Conservation (phyloP, 2,797 vertebrate species). For the Myotis planiceps region DNA sequence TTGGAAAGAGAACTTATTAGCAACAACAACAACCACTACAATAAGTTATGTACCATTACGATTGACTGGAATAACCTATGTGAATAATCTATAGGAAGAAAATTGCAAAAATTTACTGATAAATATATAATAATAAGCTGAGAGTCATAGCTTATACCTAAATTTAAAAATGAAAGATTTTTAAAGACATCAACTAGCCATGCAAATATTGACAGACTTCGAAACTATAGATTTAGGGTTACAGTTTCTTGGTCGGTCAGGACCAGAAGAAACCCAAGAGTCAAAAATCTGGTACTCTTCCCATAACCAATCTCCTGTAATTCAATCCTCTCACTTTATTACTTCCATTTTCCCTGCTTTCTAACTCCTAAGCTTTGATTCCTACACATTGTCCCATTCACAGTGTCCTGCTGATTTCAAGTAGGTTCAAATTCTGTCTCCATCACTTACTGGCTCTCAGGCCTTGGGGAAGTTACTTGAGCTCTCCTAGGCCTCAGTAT, state of each 20-base stretch:
- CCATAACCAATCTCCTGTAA: neutral
- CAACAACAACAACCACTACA: neutral
- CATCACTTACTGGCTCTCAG: neutral
- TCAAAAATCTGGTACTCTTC: neutral
- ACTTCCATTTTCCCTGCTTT: neutral
- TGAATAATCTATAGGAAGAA: neutral
- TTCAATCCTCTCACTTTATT: neutral
- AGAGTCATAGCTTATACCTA: neutral
- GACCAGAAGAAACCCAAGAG: too few species aligned
- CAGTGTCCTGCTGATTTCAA: neutral
- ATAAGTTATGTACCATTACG: neutral
- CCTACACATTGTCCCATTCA: neutral
- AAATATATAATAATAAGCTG: neutral
- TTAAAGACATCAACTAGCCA: neutral
- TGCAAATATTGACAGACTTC: neutral
- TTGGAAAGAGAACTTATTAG: neutral
- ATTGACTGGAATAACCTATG: neutral
- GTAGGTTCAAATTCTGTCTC: neutral
- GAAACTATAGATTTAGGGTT: too few species aligned
- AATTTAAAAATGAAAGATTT: neutral
- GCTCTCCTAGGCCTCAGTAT: neutral
- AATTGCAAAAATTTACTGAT: neutral
- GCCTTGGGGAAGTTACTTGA: conserved; percentile 16
- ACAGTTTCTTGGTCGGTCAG: too few species aligned
- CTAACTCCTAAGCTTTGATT: neutral